Base-by-base conservation (phyloP, 2,888 invertebrate species). In the Papilio elwesi region DNA sequence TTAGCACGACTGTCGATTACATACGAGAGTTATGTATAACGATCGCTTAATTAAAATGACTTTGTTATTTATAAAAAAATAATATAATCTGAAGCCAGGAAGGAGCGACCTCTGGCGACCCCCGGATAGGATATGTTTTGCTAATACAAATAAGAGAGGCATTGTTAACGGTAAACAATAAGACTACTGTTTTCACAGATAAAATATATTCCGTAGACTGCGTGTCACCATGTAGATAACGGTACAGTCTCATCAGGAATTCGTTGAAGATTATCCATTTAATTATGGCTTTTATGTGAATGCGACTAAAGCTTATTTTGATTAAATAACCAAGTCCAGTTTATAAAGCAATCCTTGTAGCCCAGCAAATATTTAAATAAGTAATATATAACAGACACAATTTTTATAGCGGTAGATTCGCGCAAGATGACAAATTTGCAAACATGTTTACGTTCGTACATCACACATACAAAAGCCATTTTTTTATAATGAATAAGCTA, bases 211-310 rank as follows among this genome's bases (percentile, higher is more conserved):
- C 74, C 79, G 89, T 86, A 93, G 93, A 93, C 92, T 83, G 92
- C 92, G 68, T 90, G 92, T 91, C 92, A 92, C 93, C 93, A 81
- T 67, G 74, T 89, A 88, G 89, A 90, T 87, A 80, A 76, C 75
- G 76, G 77, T 78, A 52, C 70, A 79, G 81, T 79, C 74, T 74
- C 73, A 49, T 65, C 64, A 13, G 49, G 15, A 68, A 62, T 55
- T 53, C 13, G 8, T 64, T 15, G 11, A 43, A 43, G 53, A 6
- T 3, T 9, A 55, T 47, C 63, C 49, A 70, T 0, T 6, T 55
- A 13, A 66, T 73, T 66, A 69, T 57, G 26, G 26, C 51, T 13
- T 13, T 69, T 52, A 53, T 55, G 10, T n/a, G 11, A 66, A 73
- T 69, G 47, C 15, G 5, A 43, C 62, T 68, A 72, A 48, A 59